Evolutionary conservation across 2,888 invertebrate species (phyloP).

Genomic region (Caenorhabditis japonica): DNA sequence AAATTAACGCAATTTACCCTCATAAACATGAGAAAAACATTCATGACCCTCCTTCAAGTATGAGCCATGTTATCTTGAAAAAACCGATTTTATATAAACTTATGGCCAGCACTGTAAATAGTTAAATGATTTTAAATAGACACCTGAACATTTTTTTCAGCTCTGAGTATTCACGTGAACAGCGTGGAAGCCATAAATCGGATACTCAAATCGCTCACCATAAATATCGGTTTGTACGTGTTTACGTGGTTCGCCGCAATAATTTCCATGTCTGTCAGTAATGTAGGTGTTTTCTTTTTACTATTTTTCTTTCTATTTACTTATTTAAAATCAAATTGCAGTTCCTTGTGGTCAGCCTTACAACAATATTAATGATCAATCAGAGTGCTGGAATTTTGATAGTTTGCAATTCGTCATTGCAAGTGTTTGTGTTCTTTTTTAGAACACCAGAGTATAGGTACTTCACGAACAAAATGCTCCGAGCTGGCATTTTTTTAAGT

Average conservation of each 20-base stretch:
- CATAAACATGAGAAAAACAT: too few species aligned
- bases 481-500: too few species aligned
- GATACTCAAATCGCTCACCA: conserved; percentile 56
- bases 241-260: conserved; percentile 62
- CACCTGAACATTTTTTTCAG: conserved; percentile 14
- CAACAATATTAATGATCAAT: conserved; percentile 13
- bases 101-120: too few species aligned
- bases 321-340: too few species aligned
- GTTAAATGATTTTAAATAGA: too few species aligned
- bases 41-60: too few species aligned
- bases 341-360: background rate
- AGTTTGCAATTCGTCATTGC: conserved; percentile 58
- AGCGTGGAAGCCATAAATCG: conserved; percentile 38
- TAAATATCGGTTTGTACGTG: conserved; percentile 55
- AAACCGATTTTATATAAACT: too few species aligned
- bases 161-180: conserved; percentile 12
- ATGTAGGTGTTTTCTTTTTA: background rate
- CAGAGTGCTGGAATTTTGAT: conserved; percentile 58
- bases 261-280: conserved; percentile 2
- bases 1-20: too few species aligned
- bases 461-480: too few species aligned
- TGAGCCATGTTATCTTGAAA: too few species aligned
- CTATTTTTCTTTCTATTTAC: too few species aligned
- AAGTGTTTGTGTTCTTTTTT: conserved; percentile 59
- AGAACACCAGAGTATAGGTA: conserved; percentile 62